phyloP scores from a whole-genome alignment of 2,888 invertebrate species.

The Hoplodrina ambigua region DNA sequence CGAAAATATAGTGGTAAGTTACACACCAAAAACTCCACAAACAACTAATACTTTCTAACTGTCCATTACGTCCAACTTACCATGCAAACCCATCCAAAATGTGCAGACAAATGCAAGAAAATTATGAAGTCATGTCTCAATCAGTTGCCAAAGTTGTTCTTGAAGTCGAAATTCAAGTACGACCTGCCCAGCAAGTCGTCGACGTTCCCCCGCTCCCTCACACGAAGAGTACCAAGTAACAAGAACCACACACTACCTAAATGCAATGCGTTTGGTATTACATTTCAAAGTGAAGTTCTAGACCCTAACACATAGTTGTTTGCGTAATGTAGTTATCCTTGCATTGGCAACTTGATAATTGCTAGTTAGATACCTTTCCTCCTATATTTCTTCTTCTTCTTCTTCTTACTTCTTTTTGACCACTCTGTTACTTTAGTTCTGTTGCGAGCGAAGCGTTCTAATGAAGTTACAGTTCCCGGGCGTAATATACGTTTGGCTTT shows the following conservation, averaged over 20 bases:
- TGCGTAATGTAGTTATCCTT: constrained; percentile 49
- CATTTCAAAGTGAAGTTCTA: constrained; percentile 59
- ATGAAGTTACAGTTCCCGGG: too few relatives aligned
- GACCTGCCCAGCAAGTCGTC: constrained; percentile 81
- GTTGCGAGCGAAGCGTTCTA: constrained; percentile 39
- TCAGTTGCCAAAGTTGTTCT: constrained; percentile 85
- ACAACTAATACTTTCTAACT: constrained; percentile 37
- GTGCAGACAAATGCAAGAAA: constrained; percentile 86
- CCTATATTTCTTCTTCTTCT: constrained; percentile 37
- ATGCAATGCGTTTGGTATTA: constrained; percentile 81
- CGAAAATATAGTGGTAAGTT: constrained; percentile 84
- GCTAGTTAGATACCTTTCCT: constrained; percentile 57
- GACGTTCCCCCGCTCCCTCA: constrained; percentile 83
- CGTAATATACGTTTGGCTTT: too few relatives aligned
- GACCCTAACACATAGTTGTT: constrained; percentile 55
- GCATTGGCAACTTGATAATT: constrained; percentile 61
- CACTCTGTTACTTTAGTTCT: constrained; percentile 44
- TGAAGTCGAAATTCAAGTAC: constrained; percentile 83
- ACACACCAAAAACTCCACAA: not conserved
- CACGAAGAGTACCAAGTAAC: constrained; percentile 78
- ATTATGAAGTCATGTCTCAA: constrained; percentile 84
- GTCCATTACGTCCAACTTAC: constrained; percentile 45
- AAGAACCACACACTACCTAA: constrained; percentile 88
- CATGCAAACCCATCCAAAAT: constrained; percentile 55
- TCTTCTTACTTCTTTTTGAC: constrained; percentile 49